Evolutionary conservation across 2,113 vertebrate species (phyloP).

Genomic region (Dendrocopos noguchii): DNA sequence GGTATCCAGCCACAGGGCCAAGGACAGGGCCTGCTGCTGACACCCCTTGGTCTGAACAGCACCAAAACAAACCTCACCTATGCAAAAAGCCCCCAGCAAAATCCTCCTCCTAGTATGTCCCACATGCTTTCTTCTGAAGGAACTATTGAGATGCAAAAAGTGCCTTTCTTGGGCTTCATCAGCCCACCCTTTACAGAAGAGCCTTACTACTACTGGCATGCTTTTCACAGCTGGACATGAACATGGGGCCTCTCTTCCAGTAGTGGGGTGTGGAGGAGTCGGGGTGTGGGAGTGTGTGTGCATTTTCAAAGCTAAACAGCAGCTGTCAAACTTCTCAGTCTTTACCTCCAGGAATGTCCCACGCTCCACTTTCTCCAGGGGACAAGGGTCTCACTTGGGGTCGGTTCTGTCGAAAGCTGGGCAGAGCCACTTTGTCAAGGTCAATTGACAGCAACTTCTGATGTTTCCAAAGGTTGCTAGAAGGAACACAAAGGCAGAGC

Average conservation of each 20-base stretch:
- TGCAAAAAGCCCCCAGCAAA: neutral
- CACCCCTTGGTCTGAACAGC: neutral
- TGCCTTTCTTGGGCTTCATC: neutral
- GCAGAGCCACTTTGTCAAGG: slow-evolving; percentile 93
- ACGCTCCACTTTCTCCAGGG: slow-evolving; percentile 95
- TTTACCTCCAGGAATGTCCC: slow-evolving; percentile 98
- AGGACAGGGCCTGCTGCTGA: neutral
- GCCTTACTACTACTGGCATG: neutral
- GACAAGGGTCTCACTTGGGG: slow-evolving; percentile 97
- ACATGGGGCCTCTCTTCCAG: neutral
- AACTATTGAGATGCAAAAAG: neutral
- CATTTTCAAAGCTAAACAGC: neutral
- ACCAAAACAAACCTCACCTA: neutral
- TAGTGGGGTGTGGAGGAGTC: accelerated
- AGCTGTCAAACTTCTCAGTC: neutral
- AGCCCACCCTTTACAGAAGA: neutral
- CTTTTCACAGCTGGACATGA: neutral
- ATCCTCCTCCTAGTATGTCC: neutral
- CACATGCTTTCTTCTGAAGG: neutral
- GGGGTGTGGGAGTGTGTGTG: neutral
- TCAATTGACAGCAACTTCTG: slow-evolving; percentile 96
- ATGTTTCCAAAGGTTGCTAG: slow-evolving; percentile 98
- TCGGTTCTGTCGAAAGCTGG: slow-evolving; percentile 88
- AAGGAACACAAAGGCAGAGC: slow-evolving; percentile 42
- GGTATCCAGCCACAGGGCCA: neutral